phyloP scores from a whole-genome alignment of 1,140 invertebrate species.

The Holotrichia oblita region DNA sequence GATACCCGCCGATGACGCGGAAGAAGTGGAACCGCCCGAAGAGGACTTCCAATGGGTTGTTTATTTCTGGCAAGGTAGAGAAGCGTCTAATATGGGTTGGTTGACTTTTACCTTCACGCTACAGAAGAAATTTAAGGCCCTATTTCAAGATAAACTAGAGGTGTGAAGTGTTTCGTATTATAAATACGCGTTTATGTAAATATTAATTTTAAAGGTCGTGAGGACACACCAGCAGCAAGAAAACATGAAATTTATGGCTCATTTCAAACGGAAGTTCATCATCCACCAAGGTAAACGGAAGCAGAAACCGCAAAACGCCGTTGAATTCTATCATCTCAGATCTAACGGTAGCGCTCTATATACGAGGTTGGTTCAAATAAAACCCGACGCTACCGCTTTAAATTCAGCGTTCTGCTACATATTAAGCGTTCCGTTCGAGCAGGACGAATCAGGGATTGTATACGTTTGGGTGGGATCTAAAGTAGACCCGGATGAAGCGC shows the following conservation, averaged over 20 bases:
- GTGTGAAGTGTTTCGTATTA: constrained; percentile 62
- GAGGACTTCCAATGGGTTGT: constrained; percentile 96
- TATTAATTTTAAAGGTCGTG: constrained; percentile 66
- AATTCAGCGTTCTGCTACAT: constrained; percentile 94
- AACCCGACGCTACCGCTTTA: constrained; percentile 78
- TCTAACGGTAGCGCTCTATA: constrained; percentile 96
- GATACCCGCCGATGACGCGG: constrained; percentile 74
- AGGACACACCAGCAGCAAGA: constrained; percentile 99
- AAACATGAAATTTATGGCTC: constrained; percentile 98
- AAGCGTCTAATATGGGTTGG: constrained; percentile 99
- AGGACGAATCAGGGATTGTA: constrained; percentile 90
- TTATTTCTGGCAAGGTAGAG: constrained; percentile 99
- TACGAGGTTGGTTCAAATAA: constrained; percentile 92
- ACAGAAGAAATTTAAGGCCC: constrained; percentile 96
- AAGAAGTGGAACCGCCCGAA: constrained; percentile 74
- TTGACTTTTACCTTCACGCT: constrained; percentile 98
- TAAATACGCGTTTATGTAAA: neutral
- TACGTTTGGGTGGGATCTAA: constrained; percentile 98
- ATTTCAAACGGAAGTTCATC: constrained; percentile 96
- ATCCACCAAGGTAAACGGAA: constrained; percentile 92
- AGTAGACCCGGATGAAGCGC: constrained; percentile 86
- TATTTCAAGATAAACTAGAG: constrained; percentile 95
- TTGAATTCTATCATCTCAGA: constrained; percentile 94
- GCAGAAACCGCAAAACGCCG: constrained; percentile 68
- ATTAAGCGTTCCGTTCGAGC: constrained; percentile 94